Evolutionary conservation across 2,888 invertebrate genomes (phyloP).

Genomic region (Tetramorium bicarinatum): DNA sequence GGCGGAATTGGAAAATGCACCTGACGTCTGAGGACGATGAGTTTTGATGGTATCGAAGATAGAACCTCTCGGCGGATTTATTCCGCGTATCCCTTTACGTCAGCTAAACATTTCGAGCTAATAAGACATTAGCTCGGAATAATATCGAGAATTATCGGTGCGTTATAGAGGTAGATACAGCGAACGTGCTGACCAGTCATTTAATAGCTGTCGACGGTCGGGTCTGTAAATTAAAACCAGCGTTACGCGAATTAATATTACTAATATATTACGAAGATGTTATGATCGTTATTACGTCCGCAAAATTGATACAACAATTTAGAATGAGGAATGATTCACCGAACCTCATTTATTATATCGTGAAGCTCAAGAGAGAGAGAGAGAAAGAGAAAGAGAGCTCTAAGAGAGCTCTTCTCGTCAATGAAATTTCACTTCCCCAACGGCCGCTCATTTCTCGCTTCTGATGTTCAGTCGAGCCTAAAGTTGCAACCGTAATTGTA

Average conservation of each 20-base stretch:
- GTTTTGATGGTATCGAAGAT: neutral
- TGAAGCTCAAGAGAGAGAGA: neutral
- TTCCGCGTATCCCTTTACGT: neutral
- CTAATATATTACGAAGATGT: neutral
- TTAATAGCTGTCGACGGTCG: neutral
- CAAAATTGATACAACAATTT: constrained; percentile 12
- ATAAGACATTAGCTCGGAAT: neutral
- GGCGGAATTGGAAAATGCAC: constrained; percentile 42
- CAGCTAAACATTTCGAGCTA: neutral
- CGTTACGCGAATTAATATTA: neutral
- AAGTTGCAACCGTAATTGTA: constrained; percentile 52
- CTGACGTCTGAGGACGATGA: neutral
- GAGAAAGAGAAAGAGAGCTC: neutral
- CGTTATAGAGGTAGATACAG: neutral
- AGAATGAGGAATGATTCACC: constrained; percentile 1
- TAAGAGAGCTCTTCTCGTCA: neutral
- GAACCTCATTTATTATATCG: constrained; percentile 20
- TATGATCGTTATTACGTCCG: neutral
- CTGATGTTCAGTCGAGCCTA: constrained; percentile 47
- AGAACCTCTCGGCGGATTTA: neutral
- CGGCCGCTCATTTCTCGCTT: constrained; percentile 15
- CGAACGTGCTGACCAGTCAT: neutral
- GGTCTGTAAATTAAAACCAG: neutral
- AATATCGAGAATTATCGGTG: neutral
- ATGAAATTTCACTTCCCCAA: constrained; percentile 27